phyloP scores from a whole-genome alignment of 1,140 invertebrate species.

The Drosophila neocordata region DNA sequence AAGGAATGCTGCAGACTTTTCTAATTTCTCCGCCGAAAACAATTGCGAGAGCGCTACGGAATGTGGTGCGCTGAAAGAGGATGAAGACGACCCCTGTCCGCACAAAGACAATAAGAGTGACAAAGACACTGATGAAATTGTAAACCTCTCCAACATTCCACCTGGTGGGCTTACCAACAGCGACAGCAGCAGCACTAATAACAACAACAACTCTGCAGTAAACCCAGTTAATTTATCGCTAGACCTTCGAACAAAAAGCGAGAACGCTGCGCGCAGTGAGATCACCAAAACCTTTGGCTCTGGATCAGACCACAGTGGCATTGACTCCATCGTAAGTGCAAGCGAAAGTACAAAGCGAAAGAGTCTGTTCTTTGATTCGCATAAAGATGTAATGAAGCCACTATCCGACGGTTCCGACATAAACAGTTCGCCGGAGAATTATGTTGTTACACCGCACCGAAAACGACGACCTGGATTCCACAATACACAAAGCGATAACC shows the following conservation, averaged over 20 bases:
- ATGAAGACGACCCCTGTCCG: slow-evolving; percentile 55
- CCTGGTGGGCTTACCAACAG: slow-evolving; percentile 51
- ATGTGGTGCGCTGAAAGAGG: slow-evolving; percentile 34
- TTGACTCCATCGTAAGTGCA: slow-evolving; percentile 55
- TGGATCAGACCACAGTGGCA: slow-evolving; percentile 59
- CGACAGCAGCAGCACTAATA: slow-evolving; percentile 46
- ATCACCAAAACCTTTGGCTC: slow-evolving; percentile 47
- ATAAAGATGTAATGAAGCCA: slow-evolving; percentile 85
- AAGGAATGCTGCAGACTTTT: slow-evolving; percentile 50
- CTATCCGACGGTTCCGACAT: slow-evolving; percentile 87
- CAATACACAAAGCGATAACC: slow-evolving; percentile 92
- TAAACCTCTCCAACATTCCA: slow-evolving; percentile 72
- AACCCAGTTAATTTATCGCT: slow-evolving; percentile 91
- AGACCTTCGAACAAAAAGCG: slow-evolving; percentile 83
- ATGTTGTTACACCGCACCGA: slow-evolving; percentile 92
- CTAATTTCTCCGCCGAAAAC: slow-evolving; percentile 53
- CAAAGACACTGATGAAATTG: slow-evolving; percentile 72
- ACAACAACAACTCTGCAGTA: slow-evolving; percentile 76
- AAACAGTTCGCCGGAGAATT: slow-evolving; percentile 88
- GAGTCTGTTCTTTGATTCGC: slow-evolving; percentile 86
- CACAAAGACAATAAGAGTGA: slow-evolving; percentile 73
- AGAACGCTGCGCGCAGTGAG: slow-evolving; percentile 56
- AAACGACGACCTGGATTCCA: slow-evolving; percentile 93
- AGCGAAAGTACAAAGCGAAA: slow-evolving; percentile 86
- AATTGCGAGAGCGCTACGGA: slow-evolving; percentile 54